Base-by-base conservation (phyloP, 2,888 invertebrate species). In the Lapara coniferarum region DNA sequence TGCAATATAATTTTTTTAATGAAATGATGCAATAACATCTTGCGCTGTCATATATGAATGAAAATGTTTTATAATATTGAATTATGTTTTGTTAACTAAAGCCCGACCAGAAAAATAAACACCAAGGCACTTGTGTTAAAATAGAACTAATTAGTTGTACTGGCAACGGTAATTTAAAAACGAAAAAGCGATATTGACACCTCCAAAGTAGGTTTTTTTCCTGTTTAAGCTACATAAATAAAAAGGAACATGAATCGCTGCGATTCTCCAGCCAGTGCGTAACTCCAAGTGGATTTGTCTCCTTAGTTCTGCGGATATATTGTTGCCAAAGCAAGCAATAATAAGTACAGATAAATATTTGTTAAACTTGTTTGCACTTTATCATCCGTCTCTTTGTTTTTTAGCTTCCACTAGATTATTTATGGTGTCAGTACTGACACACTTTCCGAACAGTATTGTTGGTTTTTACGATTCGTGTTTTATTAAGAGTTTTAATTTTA, bases 301-400 rank as follows among this genome's bases (percentile, higher is more conserved):
- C 77, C 73, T 80, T 76, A 73, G 74, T 73, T 68, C 71, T 69
- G 66, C 71, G 75, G 69, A 69, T 66, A 75, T 73, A 80, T 74
- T 71, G 74, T 71, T 73, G 71, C 70, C 71, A 73, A 72, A 51
- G 73, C 72, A 80, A 77, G 76, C 76, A 77, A 72, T 76, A 78
- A 81, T 79, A 77, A 74, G 70, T 74, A 74, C 66, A 75, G 77
- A 81, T 77, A 77, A 75, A 80, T 78, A 78, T 76, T 76, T 70
- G 74, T 44, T 69, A 63, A 57, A 71, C 53, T 66, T 68, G 71
- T 78, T 80, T 71, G 69, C 77, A 75, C 69, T 71, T 71, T 67
- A 69, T 59, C 66, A 49, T 72, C 68, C 58, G 66, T 71, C 70
- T 16, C 19, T 68, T 72, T 71, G 56, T 58, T 51, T 67, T 37